Evolutionary conservation across 1,140 invertebrate genomes (phyloP).

Genomic region (Nephotettix cincticeps): DNA sequence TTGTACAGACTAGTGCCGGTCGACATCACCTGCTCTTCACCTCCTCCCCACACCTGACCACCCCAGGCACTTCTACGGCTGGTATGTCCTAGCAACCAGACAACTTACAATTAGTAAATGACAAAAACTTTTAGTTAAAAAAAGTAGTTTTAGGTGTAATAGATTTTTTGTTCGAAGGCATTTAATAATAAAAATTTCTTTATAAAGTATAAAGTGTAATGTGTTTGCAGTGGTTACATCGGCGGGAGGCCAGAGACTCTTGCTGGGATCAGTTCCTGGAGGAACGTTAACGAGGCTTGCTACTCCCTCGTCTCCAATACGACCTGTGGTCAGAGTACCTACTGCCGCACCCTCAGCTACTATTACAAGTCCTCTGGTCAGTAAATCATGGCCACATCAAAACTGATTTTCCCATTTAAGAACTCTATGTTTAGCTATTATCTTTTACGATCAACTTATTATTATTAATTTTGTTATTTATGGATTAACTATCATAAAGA

Average conservation of each 20-base stretch:
- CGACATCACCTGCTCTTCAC: constrained; percentile 63
- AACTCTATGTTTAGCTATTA: too few relatives aligned
- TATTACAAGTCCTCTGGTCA: background rate
- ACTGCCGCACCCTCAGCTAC: constrained; percentile 19
- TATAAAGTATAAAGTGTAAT: background rate
- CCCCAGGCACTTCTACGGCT: constrained; percentile 49
- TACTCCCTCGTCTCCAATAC: constrained; percentile 35
- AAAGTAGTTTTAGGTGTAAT: too few relatives aligned
- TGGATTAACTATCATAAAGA: too few relatives aligned
- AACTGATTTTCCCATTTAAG: too few relatives aligned
- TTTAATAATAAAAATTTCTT: too few relatives aligned
- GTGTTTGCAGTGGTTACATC: constrained; percentile 34
- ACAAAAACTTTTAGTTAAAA: too few relatives aligned
- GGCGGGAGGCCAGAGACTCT: constrained; percentile 32
- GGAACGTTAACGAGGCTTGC: constrained; percentile 29
- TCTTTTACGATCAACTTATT: too few relatives aligned
- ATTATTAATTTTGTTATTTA: too few relatives aligned
- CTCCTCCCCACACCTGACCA: constrained; percentile 40
- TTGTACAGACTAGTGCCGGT: constrained; percentile 69
- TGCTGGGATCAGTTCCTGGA: constrained; percentile 20
- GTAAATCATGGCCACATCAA: too few relatives aligned
- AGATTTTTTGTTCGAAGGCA: too few relatives aligned
- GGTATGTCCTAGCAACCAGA: too few relatives aligned
- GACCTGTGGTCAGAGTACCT: constrained; percentile 52
- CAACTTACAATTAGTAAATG: too few relatives aligned